Percentiles rank a stretch among this genome's conserved stretches.
These are phyloP conservation scores for Lynx canadensis DNA, from an alignment of 2,113 vertebrate species.

Conservation along the genomic window DNA sequence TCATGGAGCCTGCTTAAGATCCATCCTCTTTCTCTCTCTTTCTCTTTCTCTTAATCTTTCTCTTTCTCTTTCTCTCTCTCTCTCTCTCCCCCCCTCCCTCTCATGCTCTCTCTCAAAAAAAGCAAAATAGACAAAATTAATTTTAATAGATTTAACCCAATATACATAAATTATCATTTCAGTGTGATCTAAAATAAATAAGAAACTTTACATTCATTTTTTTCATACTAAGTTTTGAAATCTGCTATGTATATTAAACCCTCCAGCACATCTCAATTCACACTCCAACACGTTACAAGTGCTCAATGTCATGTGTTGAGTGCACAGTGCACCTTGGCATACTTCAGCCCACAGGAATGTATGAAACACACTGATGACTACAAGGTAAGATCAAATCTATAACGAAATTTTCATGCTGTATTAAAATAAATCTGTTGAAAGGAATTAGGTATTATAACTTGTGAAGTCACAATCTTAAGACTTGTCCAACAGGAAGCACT, in stretches of 20 bases:
- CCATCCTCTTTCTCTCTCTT: too few species aligned
- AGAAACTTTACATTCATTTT: neutral
- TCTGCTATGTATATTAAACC: neutral
- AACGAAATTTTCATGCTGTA: neutral
- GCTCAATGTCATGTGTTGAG: neutral
- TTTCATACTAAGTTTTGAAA: neutral
- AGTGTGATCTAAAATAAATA: constrained; percentile 8
- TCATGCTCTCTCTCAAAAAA: neutral
- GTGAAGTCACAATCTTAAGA: neutral
- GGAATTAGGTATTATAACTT: neutral
- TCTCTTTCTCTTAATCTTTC: too few species aligned
- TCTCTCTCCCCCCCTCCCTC: too few species aligned
- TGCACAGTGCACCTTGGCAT: neutral
- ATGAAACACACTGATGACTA: neutral
- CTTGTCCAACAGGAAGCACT: neutral
- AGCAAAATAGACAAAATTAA: neutral
- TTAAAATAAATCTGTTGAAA: neutral
- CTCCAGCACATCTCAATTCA: neutral
- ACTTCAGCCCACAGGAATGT: neutral
- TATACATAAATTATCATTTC: neutral
- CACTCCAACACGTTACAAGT: neutral
- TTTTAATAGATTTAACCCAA: neutral
- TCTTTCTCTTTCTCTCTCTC: too few species aligned
- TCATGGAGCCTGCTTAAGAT: too few species aligned
- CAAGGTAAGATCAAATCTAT: neutral